Evolutionary conservation across 2,888 invertebrate genomes (phyloP), one percentile per base, ranked within the genome.

Genomic region (Pomacea canaliculata): DNA sequence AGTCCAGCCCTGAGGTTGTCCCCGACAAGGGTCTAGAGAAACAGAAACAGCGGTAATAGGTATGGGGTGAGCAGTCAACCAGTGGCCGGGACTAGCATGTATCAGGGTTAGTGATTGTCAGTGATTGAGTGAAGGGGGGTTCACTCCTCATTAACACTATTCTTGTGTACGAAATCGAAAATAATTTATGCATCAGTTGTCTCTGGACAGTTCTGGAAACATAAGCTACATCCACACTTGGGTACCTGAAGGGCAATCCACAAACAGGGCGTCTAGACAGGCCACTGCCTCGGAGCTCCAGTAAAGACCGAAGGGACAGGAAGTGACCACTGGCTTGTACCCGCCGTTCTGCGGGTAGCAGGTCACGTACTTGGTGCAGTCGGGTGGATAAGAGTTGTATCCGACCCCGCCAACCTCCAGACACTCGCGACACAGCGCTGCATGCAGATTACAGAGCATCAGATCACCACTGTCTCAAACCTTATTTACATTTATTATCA

Each of bases 271-370:
- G 46, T 85, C 83, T 68, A 83, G 71, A 73, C 87, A 87, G 13
- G 85, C 83, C 70, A 87, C 82, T 7, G 84, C 83, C 46, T 83
- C 79, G n/a, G 80, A 79, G 74, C 86, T 85, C 87, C 87, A 87
- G 81, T 83, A 87, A 80, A 84, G 82, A 37, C 87, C 87, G 74
- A 84, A 86, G 10, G 87, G 85, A 77, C 87, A 87, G 12, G 80
- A 76, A 62, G 82, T 82, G 13, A 86, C 71, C 8, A 82, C 78
- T 0, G 85, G 80, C 63, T 76, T 76, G 70, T 86, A 84, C 12
- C 80, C 79, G 16, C 81, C 74, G 4, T 81, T 81, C 1, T 37
- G 46, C 10, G 77, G 83, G 84, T 82, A 83, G 69, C 87, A 87
- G 75, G 85, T 83, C 7, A 87, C 85, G 78, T 83, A 87, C 70